Percentiles rank a stretch among this genome's conserved stretches.
phyloP scores from a whole-genome alignment of 2,797 vertebrate species.

The Premnoplex brunnescens region DNA sequence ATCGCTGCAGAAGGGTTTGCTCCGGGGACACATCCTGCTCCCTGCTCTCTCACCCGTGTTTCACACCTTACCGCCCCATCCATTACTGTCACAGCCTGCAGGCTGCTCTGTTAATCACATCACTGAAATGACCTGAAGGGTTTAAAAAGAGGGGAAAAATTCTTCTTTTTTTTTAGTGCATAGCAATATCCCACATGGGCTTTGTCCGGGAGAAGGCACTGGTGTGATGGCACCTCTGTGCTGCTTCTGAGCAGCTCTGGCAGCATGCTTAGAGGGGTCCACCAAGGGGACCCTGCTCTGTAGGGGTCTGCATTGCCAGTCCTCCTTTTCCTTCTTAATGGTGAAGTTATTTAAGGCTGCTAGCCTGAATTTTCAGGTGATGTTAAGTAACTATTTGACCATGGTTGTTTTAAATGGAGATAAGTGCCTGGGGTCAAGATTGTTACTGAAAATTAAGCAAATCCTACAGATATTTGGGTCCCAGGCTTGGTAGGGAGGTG shows the following conservation, averaged over 20 bases:
- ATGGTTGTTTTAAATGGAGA: accelerated
- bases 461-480: accelerated
- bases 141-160: accelerated
- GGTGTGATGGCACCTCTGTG: not conserved
- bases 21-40: not conserved
- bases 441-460: not conserved
- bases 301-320: not conserved
- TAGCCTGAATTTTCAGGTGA: not conserved
- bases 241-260: not conserved
- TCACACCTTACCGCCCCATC: not conserved
- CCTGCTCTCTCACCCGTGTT: not conserved
- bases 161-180: not conserved
- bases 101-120: not conserved
- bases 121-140: not conserved
- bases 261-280: not conserved
- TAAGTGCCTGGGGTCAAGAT: accelerated
- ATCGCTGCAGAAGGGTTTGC: not conserved
- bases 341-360: not conserved
- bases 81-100: not conserved
- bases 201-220: not conserved
- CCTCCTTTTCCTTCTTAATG: not conserved
- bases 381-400: not conserved
- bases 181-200: not conserved
- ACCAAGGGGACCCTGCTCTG: accelerated
- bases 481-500: not conserved